A percentile compares a stretch with the other conserved stretches of the same genome.
These are phyloP conservation scores for Maconellicoccus hirsutus DNA, from an alignment of 1,140 invertebrate species.

Conservation along the genomic window DNA sequence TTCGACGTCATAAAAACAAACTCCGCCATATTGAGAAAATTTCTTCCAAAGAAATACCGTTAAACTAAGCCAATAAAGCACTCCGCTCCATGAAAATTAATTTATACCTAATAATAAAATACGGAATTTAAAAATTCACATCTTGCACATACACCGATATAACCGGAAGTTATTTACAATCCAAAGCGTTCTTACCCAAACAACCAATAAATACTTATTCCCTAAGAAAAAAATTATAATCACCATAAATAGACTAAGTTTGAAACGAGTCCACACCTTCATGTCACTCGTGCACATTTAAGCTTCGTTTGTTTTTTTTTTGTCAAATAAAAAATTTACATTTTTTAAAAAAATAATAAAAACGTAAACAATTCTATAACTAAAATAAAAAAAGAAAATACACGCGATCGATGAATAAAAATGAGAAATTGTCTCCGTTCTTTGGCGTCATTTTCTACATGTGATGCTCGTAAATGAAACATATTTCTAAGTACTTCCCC, in stretches of 20 bases:
- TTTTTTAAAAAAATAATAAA: conserved; percentile 7
- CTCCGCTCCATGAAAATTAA: not conserved
- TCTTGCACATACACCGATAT: not conserved
- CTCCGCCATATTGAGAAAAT: too few species aligned
- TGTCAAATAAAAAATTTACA: not conserved
- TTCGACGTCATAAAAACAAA: too few species aligned
- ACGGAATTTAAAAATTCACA: too few species aligned
- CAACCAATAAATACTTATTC: not conserved
- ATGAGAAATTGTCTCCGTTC: too few species aligned
- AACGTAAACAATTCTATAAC: not conserved
- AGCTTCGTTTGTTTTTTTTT: not conserved
- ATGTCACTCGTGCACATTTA: not conserved
- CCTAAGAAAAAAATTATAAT: not conserved
- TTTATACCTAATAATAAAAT: not conserved
- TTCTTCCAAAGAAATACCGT: not conserved
- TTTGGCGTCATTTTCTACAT: not conserved
- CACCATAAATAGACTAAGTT: not conserved
- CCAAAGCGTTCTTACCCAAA: not conserved
- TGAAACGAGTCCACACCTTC: not conserved
- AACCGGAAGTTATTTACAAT: not conserved
- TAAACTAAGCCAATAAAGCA: not conserved
- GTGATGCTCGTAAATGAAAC: not conserved
- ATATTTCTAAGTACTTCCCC: not conserved
- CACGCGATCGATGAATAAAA: not conserved
- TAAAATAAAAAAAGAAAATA: not conserved